These are phyloP conservation scores for Drosophila recens DNA, from an alignment of 2,888 invertebrate genomes.

Conservation along the genomic window DNA sequence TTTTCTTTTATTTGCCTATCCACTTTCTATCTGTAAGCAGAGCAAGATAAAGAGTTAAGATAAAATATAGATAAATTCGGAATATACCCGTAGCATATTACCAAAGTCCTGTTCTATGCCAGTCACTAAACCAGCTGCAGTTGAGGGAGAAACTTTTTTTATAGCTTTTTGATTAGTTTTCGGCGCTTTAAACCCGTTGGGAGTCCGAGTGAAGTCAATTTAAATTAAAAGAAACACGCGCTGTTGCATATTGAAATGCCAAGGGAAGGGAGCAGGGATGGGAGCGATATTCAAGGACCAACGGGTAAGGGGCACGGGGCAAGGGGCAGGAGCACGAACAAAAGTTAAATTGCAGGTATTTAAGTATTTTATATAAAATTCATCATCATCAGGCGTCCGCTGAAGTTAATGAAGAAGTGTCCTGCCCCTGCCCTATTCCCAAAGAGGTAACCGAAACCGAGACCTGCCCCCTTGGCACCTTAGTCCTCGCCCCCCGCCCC, in stretches of 20 bases:
- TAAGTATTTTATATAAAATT: conserved; percentile 83
- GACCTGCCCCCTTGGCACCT: conserved; percentile 3
- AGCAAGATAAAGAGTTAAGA: conserved; percentile 11
- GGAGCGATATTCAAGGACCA: not conserved
- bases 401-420: conserved; percentile 69
- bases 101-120: conserved; percentile 18
- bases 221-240: conserved; percentile 73
- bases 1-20: not conserved
- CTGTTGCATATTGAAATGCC: conserved; percentile 69
- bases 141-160: conserved; percentile 30
- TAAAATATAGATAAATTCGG: conserved; percentile 17
- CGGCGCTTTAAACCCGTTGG: conserved; percentile 73
- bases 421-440: not conserved
- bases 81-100: conserved; percentile 17
- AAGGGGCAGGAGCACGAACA: conserved; percentile 26
- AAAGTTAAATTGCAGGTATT: conserved; percentile 84
- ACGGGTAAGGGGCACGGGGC: not conserved
- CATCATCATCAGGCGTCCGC: conserved; percentile 72
- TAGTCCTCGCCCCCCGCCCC: not conserved
- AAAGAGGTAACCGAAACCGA: conserved; percentile 1
- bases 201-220: conserved; percentile 66
- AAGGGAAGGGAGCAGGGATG: not conserved
- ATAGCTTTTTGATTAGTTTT: conserved; percentile 75
- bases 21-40: not conserved
- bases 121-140: conserved; percentile 35